These are phyloP conservation scores for Gortyna flavago DNA, from an alignment of 2,888 invertebrate genomes.

Conservation along the genomic window DNA sequence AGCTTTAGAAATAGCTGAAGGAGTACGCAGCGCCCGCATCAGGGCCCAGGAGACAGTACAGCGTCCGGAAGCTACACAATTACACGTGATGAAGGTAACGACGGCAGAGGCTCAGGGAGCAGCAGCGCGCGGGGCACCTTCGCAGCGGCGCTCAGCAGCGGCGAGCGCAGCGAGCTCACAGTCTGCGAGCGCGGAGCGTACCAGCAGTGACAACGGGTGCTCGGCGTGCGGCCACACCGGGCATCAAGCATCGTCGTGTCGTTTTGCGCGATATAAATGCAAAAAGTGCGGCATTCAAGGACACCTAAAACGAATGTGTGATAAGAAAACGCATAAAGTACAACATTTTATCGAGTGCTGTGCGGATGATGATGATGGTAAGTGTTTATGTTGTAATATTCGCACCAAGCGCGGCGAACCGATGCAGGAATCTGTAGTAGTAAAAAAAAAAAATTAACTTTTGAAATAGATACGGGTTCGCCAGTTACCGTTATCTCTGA, in stretches of 20 bases:
- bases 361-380: neutral
- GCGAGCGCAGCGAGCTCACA: neutral
- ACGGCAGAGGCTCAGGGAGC: neutral
- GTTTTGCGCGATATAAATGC: slow-evolving; percentile 15
- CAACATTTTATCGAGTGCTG: neutral
- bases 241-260: slow-evolving; percentile 15
- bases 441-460: neutral
- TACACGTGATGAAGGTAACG: slow-evolving; percentile 17
- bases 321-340: neutral
- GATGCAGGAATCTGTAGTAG: neutral
- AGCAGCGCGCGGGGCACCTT: neutral
- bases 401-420: neutral
- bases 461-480: neutral
- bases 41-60: neutral
- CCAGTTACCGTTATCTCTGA: neutral
- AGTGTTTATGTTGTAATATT: neutral
- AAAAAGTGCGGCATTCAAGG: slow-evolving; percentile 12
- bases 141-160: neutral
- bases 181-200: no score
- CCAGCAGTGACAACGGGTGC: neutral
- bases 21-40: neutral
- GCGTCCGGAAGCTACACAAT: neutral
- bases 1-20: neutral
- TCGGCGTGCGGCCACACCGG: slow-evolving; percentile 6
- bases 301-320: neutral